Percentiles rank a stretch among this genome's conserved stretches.
Conservation (phyloP, 2,888 invertebrate genomes). For the Drosophila niveifrons region DNA sequence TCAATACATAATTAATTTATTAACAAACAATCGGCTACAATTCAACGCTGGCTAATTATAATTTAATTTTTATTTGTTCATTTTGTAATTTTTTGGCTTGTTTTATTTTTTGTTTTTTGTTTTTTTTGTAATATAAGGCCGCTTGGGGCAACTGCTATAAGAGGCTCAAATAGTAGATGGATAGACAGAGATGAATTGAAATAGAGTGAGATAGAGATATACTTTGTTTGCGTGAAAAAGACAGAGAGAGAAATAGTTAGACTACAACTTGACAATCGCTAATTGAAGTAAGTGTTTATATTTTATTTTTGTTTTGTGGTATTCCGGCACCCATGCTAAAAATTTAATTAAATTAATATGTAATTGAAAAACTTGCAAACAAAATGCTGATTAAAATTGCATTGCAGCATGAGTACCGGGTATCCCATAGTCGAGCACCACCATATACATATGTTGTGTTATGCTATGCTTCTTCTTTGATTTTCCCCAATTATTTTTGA, state of each 20-base stretch:
- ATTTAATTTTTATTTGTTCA: constrained; percentile 24
- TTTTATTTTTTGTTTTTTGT: not conserved
- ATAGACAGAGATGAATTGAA: constrained; percentile 6
- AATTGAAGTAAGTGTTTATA: constrained; percentile 20
- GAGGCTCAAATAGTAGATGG: constrained; percentile 31
- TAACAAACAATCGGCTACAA: constrained; percentile 74
- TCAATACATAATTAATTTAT: constrained; percentile 40
- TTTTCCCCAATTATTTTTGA: constrained; percentile 6
- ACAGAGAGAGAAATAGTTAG: constrained; percentile 20
- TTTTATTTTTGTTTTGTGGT: not conserved
- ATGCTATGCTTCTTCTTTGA: constrained; percentile 7
- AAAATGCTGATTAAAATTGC: not conserved
- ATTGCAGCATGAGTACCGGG: not conserved
- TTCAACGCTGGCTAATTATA: constrained; percentile 69
- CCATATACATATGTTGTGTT: not conserved
- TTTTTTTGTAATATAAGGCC: constrained; percentile 57
- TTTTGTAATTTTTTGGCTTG: constrained; percentile 26
- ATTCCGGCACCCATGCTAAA: constrained; percentile 1
- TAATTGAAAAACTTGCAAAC: no score
- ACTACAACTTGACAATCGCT: constrained; percentile 22
- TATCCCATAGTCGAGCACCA: not conserved
- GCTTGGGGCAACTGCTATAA: constrained; percentile 72
- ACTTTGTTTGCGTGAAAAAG: constrained; percentile 16
- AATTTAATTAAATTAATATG: not conserved
- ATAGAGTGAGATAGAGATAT: constrained; percentile 12